These are phyloP conservation scores for Adrianichthys oophorus DNA, from an alignment of 2,797 vertebrate species.

Conservation along the genomic window DNA sequence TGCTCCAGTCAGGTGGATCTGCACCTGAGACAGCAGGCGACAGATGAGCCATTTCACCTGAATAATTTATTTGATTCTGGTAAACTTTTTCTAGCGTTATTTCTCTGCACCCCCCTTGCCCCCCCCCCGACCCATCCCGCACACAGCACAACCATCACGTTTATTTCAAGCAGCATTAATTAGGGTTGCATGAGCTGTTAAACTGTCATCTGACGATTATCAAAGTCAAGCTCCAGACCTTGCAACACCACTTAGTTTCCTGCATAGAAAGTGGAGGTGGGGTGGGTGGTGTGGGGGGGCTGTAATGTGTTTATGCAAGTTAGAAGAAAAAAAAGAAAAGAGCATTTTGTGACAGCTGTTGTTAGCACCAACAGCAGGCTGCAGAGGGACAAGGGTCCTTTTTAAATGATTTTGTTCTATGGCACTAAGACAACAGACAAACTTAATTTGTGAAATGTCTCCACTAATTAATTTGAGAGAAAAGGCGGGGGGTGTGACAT, in stretches of 20 bases:
- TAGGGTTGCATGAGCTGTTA: constrained; percentile 78
- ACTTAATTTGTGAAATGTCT: constrained; percentile 73
- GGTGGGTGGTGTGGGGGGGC: constrained; percentile 24
- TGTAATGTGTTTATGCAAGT: background rate
- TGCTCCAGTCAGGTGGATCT: constrained; percentile 66
- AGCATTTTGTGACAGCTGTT: constrained; percentile 66
- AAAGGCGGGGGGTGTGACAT: background rate
- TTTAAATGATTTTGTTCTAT: constrained; percentile 53
- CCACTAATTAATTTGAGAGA: constrained; percentile 74
- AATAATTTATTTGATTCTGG: constrained; percentile 79
- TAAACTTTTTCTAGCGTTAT: constrained; percentile 59
- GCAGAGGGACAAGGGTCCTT: constrained; percentile 58
- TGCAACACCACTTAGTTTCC: constrained; percentile 61
- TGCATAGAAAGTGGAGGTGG: constrained; percentile 61
- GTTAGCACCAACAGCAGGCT: constrained; percentile 66
- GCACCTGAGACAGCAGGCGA: constrained; percentile 72
- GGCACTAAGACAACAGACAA: constrained; percentile 61
- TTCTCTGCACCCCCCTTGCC: constrained; percentile 16
- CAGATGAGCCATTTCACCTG: constrained; percentile 65
- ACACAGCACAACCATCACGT: constrained; percentile 47
- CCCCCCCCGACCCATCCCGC: constrained; percentile 11
- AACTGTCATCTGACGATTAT: constrained; percentile 78
- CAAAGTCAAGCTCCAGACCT: constrained; percentile 73
- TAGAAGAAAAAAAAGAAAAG: constrained; percentile 24
- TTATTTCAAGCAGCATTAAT: constrained; percentile 78